phyloP scores from a whole-genome alignment of 2,888 invertebrate genomes.

The Phlogophora meticulosa region DNA sequence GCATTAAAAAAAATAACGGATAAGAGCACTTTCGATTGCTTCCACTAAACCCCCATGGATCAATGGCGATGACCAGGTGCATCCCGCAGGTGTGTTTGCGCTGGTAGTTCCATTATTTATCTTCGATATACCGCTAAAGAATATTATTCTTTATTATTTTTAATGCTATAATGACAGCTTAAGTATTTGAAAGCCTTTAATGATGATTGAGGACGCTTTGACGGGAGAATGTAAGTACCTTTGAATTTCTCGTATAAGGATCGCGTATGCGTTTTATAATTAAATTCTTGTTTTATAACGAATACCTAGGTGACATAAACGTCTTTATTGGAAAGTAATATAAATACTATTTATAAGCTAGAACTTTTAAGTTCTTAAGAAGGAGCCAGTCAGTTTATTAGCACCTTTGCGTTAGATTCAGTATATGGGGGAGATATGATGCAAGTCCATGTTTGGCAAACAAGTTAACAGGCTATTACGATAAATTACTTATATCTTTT shows the following conservation, averaged over 20 bases:
- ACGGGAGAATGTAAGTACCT: conserved; percentile 30
- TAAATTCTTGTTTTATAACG: no score
- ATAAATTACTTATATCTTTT: no score
- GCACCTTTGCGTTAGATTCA: no score
- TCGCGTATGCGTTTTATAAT: neutral
- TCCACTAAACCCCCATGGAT: conserved; percentile 37
- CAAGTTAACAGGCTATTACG: no score
- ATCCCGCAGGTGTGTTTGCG: conserved; percentile 61
- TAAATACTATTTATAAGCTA: no score
- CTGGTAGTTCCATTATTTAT: conserved; percentile 37
- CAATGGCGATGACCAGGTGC: conserved; percentile 63
- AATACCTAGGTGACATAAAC: no score
- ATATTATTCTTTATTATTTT: conserved; percentile 51
- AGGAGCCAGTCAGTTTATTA: no score
- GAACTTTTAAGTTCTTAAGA: no score
- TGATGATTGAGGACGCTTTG: conserved; percentile 43
- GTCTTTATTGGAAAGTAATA: no score
- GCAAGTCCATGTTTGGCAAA: no score
- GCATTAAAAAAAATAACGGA: conserved; percentile 29
- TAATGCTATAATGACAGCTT: conserved; percentile 46
- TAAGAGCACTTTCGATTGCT: conserved; percentile 25
- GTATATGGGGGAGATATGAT: no score
- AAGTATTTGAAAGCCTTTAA: conserved; percentile 46
- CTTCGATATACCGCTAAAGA: conserved; percentile 20
- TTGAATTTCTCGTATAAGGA: conserved; percentile 10